phyloP scores from a whole-genome alignment of 1,140 invertebrate species.

The Drosophila ambigua region DNA sequence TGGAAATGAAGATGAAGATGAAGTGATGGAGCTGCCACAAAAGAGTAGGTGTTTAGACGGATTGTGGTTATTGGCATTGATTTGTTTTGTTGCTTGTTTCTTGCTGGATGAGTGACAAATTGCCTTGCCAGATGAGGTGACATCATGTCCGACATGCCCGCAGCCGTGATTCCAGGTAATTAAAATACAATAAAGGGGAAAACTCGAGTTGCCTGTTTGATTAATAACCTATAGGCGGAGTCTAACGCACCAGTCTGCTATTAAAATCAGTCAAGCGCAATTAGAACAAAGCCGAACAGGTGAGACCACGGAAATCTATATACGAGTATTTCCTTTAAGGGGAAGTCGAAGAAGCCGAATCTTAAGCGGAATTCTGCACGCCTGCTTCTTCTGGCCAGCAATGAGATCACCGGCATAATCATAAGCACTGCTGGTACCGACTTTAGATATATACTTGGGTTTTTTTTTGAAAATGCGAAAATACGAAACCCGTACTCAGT shows the following conservation, averaged over 20 bases:
- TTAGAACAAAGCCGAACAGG: conserved; percentile 69
- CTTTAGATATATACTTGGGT: too few species aligned
- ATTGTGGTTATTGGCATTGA: conserved; percentile 64
- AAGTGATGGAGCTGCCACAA: conserved; percentile 4
- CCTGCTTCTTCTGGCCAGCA: conserved; percentile 49
- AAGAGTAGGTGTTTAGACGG: conserved; percentile 76
- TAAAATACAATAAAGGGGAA: conserved; percentile 71
- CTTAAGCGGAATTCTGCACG: conserved; percentile 70
- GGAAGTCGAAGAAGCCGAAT: conserved; percentile 19
- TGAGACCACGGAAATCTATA: conserved; percentile 31
- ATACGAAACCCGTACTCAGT: too few species aligned
- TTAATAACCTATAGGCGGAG: conserved; percentile 66
- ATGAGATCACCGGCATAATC: conserved; percentile 54
- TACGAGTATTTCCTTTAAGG: conserved; percentile 64
- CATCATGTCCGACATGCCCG: conserved; percentile 59
- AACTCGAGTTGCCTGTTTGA: conserved; percentile 48
- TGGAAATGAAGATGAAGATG: conserved; percentile 32
- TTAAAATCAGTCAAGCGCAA: conserved; percentile 80
- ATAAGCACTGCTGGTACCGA: neutral
- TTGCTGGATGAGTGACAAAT: conserved; percentile 62
- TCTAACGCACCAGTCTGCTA: conserved; percentile 36
- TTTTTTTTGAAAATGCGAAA: too few species aligned
- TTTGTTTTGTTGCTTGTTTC: conserved; percentile 42
- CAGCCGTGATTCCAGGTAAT: conserved; percentile 59
- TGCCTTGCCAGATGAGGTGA: conserved; percentile 48